Base-by-base conservation (phyloP, 2,797 vertebrate genomes). In the Fringilla coelebs region DNA sequence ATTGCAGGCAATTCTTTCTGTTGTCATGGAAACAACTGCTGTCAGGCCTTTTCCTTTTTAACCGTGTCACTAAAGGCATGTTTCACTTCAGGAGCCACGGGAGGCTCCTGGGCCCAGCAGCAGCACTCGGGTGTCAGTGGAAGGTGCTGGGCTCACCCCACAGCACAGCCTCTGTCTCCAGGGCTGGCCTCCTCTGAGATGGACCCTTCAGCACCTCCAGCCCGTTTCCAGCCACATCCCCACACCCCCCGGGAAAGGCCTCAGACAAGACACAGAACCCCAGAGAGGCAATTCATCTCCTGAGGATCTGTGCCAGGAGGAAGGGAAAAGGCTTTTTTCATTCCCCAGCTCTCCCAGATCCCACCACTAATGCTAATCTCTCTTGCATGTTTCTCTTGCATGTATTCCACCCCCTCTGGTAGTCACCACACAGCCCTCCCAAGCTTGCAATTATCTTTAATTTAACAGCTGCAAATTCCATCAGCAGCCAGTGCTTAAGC, bases 1-100 rank as follows among this genome's bases (percentile, higher is more conserved):
- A 94, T 76, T 94, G 93, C 88, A 93, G 85, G 93, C 84, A 93
- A 95, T 83, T 97, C 96, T 97, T 95, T 67, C 77, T 82, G 97
- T 98, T 97, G 96, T 95, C 97, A 97, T 97, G 93, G 98, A 95
- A 98, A 98, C 94, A 57, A 66, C 58, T 70, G 79, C 94, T 94
- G 75, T 82, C 84, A 94, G 92, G 77, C 88, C 86, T 93, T 90
- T 90, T 74, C 84, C 74, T 92, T 88, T 91, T 90, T 76, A 85
- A 87, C 84, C 4, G 0, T 95, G 93, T 80, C 93, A 94, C 93
- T 89, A 77, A 93, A 94, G 89, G 89, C 90, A 93, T 58, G 62
- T 75, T 93, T 91, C 58, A 92, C 89, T 90, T 63, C 80, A 68
- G 18, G 80, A 92, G 80, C 85, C 85, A 36, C 17, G 5, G 82